phyloP scores from a whole-genome alignment of 1,140 invertebrate genomes.

The Pinna nobilis region DNA sequence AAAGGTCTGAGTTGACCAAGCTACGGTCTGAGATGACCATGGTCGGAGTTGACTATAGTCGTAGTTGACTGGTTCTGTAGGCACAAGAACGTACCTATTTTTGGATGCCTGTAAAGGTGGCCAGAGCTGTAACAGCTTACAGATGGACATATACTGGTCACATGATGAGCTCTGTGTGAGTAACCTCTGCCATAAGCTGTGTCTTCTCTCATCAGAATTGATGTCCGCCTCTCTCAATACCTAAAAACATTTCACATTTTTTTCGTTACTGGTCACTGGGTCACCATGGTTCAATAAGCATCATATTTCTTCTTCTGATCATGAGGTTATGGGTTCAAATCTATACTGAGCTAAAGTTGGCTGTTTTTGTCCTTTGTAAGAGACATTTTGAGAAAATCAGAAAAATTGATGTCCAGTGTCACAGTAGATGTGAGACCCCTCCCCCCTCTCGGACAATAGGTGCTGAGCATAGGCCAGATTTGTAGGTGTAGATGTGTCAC shows the following conservation, averaged over 20 bases:
- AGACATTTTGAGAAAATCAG: not conserved
- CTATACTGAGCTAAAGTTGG: no score
- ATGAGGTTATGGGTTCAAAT: not conserved
- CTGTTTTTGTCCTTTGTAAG: not conserved
- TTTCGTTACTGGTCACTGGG: no score
- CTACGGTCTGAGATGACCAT: no score
- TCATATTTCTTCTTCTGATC: not conserved
- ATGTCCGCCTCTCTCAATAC: constrained; percentile 47
- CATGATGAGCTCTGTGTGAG: constrained; percentile 33
- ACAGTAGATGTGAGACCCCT: no score
- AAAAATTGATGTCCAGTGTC: not conserved
- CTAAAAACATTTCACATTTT: not conserved
- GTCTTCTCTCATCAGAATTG: constrained; percentile 42
- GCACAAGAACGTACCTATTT: no score
- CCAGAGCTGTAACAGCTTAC: constrained; percentile 58
- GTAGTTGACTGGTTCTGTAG: no score
- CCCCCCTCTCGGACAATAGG: no score
- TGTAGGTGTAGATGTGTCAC: no score
- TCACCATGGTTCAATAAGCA: no score
- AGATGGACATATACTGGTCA: constrained; percentile 47
- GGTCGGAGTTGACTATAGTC: no score
- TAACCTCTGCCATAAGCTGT: constrained; percentile 40
- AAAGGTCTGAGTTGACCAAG: no score
- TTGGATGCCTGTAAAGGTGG: constrained; percentile 38
- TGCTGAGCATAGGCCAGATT: no score